A percentile compares a stretch with the other conserved stretches of the same genome.
These are phyloP conservation scores for Gymnoscopelus microlampas DNA, from an alignment of 2,797 vertebrate species.

Conservation along the genomic window DNA sequence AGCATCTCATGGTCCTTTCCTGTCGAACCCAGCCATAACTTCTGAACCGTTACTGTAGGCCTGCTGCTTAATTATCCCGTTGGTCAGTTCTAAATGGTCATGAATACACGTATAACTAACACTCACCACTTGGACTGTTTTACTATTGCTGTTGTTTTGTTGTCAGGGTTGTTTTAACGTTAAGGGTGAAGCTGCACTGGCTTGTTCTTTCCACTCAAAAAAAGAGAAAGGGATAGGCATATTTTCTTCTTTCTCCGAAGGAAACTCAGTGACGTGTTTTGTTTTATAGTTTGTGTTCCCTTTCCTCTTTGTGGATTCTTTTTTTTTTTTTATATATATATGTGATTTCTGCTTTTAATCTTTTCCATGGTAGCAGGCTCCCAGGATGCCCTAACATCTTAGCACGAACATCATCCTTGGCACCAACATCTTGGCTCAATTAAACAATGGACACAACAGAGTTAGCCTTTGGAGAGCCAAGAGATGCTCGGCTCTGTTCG, in stretches of 20 bases:
- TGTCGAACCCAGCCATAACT: neutral
- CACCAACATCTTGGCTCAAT: neutral
- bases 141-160: conserved; percentile 4
- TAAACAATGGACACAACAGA: no score
- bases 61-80: neutral
- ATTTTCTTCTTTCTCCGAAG: conserved; percentile 12
- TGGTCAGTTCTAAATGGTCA: neutral
- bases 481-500: no score
- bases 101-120: neutral
- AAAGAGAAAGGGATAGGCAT: neutral
- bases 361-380: conserved; percentile 28
- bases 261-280: neutral
- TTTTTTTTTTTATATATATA: conserved; percentile 1
- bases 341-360: conserved; percentile 13
- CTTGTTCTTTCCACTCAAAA: conserved; percentile 13
- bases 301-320: conserved; percentile 10
- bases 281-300: conserved; percentile 10
- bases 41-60: neutral
- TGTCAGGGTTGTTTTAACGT: conserved; percentile 20
- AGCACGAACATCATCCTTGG: neutral
- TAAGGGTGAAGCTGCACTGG: conserved; percentile 1
- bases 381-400: neutral
- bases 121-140: neutral
- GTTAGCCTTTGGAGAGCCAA: no score
- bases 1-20: neutral